A percentile compares a stretch with the other conserved stretches of the same genome.
Evolutionary conservation across 2,797 vertebrate species (phyloP).

Genomic region (Melanotaenia maccullochi): DNA sequence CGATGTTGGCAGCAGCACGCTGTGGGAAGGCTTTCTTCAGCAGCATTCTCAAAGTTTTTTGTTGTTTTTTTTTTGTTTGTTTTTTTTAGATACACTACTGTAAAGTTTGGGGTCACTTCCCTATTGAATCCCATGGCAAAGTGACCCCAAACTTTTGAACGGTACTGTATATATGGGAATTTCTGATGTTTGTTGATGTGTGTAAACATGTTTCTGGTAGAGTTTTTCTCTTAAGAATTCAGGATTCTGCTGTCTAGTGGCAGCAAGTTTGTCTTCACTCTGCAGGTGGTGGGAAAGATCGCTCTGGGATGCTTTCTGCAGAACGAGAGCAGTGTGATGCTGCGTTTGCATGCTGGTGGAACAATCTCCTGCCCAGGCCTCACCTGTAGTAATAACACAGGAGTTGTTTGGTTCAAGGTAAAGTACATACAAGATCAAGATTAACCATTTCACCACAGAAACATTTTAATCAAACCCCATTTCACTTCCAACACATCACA

Average conservation of each 20-base stretch:
- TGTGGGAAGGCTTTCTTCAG: too few species aligned
- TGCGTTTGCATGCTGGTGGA: not conserved
- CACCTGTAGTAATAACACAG: slow-evolving; percentile 42
- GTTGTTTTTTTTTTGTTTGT: too few species aligned
- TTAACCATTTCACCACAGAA: not conserved
- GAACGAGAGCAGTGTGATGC: slow-evolving; percentile 14
- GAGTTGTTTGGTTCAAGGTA: slow-evolving; percentile 75
- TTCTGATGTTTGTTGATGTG: not conserved
- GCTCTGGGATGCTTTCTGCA: slow-evolving; percentile 36
- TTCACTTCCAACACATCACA: too few species aligned
- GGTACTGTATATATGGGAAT: too few species aligned
- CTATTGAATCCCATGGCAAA: too few species aligned
- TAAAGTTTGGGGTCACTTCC: too few species aligned
- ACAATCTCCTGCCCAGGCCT: slow-evolving; percentile 51
- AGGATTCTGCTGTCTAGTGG: slow-evolving; percentile 36
- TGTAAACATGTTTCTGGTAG: not conserved
- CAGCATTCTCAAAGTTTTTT: too few species aligned
- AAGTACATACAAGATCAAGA: not conserved
- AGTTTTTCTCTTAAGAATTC: slow-evolving; percentile 3
- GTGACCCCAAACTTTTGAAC: too few species aligned
- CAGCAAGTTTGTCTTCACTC: slow-evolving; percentile 34
- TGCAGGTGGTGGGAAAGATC: slow-evolving; percentile 63
- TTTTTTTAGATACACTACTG: too few species aligned
- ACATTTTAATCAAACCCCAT: not conserved
- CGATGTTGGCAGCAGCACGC: too few species aligned